Evolutionary conservation across 2,888 invertebrate genomes (phyloP).

Genomic region (Drosophila buzzatii): DNA sequence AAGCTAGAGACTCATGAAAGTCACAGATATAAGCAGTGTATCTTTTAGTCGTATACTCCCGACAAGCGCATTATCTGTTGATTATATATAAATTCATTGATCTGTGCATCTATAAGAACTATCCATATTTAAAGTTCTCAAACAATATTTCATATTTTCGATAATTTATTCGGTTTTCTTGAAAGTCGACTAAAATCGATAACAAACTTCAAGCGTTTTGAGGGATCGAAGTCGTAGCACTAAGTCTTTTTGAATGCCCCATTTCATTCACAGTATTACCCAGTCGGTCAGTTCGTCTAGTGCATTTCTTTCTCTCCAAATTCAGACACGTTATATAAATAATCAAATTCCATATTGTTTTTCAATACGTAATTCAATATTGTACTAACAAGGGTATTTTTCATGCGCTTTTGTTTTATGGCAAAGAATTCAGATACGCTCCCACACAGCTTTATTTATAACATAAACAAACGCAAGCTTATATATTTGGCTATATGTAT

Average conservation of each 20-base stretch:
- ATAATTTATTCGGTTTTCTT: not conserved
- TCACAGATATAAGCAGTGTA: not conserved
- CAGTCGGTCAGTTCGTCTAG: not conserved
- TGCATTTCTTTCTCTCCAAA: slow-evolving; percentile 8
- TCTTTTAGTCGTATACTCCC: not conserved
- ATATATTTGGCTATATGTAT: not conserved
- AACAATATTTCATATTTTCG: not conserved
- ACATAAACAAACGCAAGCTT: not conserved
- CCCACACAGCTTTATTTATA: slow-evolving; percentile 13
- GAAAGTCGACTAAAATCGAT: not conserved
- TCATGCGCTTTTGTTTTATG: slow-evolving; percentile 3
- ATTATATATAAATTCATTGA: too few species aligned
- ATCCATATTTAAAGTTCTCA: not conserved
- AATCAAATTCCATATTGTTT: slow-evolving; percentile 42
- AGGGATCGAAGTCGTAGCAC: too few species aligned
- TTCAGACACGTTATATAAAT: slow-evolving; percentile 34
- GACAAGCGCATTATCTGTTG: too few species aligned
- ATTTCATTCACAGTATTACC: not conserved
- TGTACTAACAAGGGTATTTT: slow-evolving; percentile 13
- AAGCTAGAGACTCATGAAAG: too few species aligned
- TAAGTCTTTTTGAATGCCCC: too few species aligned
- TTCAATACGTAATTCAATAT: slow-evolving; percentile 36
- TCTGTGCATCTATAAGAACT: too few species aligned
- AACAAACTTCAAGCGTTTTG: too few species aligned
- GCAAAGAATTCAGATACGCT: slow-evolving; percentile 5